Evolutionary conservation across 1,140 invertebrate genomes (phyloP).

Genomic region (Apolygus lucorum): DNA sequence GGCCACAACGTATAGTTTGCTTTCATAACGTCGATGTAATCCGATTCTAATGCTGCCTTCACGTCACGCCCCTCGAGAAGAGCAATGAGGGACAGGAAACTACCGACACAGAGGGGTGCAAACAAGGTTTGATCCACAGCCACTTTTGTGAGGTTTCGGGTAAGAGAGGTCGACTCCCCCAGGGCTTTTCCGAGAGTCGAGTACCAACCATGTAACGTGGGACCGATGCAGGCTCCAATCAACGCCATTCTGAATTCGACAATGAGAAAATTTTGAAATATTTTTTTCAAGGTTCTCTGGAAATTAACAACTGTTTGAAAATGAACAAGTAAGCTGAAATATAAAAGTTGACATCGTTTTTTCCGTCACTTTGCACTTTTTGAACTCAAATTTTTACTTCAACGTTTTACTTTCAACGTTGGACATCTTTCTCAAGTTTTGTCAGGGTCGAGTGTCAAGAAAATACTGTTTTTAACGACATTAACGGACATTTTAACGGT

Average conservation of each 20-base stretch:
- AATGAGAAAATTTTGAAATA: slow-evolving; percentile 6
- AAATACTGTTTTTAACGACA: too few species aligned
- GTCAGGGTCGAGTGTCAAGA: too few species aligned
- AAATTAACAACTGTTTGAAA: too few species aligned
- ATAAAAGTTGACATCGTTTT: too few species aligned
- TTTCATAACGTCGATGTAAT: slow-evolving; percentile 58
- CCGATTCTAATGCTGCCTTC: slow-evolving; percentile 48
- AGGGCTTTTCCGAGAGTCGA: not conserved
- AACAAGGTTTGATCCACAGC: slow-evolving; percentile 63
- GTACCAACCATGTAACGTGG: slow-evolving; percentile 8
- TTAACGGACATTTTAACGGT: too few species aligned
- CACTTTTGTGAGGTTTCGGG: slow-evolving; percentile 54
- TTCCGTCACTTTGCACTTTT: too few species aligned
- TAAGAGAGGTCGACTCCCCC: not conserved
- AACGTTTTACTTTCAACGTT: too few species aligned
- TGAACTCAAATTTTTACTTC: too few species aligned
- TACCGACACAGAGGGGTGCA: slow-evolving; percentile 54
- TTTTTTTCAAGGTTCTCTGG: too few species aligned
- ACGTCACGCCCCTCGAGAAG: slow-evolving; percentile 52
- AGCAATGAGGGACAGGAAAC: slow-evolving; percentile 49
- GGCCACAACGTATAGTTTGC: slow-evolving; percentile 58
- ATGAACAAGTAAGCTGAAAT: too few species aligned
- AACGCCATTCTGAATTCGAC: slow-evolving; percentile 7
- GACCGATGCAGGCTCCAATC: slow-evolving; percentile 4
- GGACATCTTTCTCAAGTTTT: too few species aligned